A percentile compares a stretch with the other conserved stretches of the same genome.
These are phyloP conservation scores for Drosophila carrolli DNA, from an alignment of 1,140 invertebrate genomes.

Conservation along the genomic window DNA sequence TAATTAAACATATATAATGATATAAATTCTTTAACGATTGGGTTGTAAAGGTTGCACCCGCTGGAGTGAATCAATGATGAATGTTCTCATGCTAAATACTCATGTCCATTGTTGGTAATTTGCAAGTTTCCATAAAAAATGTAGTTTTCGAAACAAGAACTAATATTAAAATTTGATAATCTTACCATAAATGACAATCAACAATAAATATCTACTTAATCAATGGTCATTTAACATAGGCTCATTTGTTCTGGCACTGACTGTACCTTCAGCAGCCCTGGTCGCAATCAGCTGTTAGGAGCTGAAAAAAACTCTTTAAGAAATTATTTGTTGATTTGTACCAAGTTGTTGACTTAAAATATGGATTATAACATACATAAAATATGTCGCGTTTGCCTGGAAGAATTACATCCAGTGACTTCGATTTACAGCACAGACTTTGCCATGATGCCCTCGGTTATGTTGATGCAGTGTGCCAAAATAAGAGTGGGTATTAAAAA, in stretches of 20 bases:
- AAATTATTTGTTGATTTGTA: slow-evolving; percentile 9
- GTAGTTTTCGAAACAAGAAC: too few species aligned
- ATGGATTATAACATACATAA: slow-evolving; percentile 84
- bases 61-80: background rate
- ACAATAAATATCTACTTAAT: background rate
- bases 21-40: background rate
- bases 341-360: background rate
- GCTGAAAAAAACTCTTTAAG: background rate
- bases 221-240: background rate
- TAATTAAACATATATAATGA: background rate
- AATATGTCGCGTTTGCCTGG: slow-evolving; percentile 88
- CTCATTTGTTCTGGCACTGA: background rate
- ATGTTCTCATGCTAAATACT: too few species aligned
- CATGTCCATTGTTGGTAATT: too few species aligned
- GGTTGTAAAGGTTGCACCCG: background rate
- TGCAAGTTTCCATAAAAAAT: too few species aligned
- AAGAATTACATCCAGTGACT: slow-evolving; percentile 86
- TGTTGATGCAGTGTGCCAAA: slow-evolving; percentile 88
- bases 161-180: too few species aligned
- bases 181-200: background rate
- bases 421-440: slow-evolving; percentile 88
- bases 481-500: slow-evolving; percentile 85
- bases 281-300: slow-evolving; percentile 16
- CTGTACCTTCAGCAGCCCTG: background rate
- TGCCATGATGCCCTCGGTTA: slow-evolving; percentile 87